These are phyloP conservation scores for Lates japonicus DNA, from an alignment of 2,797 vertebrate species.

Conservation along the genomic window DNA sequence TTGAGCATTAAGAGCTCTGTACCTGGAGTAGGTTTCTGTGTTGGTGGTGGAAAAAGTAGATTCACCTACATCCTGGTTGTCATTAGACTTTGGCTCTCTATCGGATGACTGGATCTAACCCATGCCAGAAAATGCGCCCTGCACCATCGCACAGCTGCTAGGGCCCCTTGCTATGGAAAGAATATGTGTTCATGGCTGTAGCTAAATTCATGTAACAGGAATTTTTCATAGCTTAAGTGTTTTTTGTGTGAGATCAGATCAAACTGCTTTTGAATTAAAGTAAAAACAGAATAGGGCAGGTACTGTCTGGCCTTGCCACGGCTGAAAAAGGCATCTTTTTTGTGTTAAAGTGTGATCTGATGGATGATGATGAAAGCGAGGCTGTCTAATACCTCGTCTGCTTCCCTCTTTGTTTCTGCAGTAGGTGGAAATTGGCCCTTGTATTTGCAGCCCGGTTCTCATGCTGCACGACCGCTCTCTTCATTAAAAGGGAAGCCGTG, in stretches of 20 bases:
- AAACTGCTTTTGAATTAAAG: not conserved
- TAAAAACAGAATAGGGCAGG: slow-evolving; percentile 5
- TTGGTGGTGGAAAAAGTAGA: slow-evolving; percentile 2
- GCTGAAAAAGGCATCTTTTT: slow-evolving; percentile 29
- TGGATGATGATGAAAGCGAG: slow-evolving; percentile 66
- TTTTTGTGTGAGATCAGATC: slow-evolving; percentile 31
- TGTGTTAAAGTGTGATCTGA: slow-evolving; percentile 46
- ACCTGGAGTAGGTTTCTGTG: not conserved
- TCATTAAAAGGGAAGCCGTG: slow-evolving; percentile 85
- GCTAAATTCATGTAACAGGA: not conserved
- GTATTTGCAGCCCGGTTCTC: slow-evolving; percentile 73
- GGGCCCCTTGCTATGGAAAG: slow-evolving; percentile 5
- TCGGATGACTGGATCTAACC: slow-evolving; percentile 13
- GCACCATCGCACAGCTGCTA: slow-evolving; percentile 26
- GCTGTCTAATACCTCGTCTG: slow-evolving; percentile 35
- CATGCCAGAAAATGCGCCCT: not conserved
- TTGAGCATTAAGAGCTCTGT: not conserved
- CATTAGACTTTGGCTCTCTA: slow-evolving; percentile 21
- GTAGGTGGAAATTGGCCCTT: slow-evolving; percentile 78
- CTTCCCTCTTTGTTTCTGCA: slow-evolving; percentile 69
- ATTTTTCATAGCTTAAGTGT: slow-evolving; percentile 17
- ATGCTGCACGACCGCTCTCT: slow-evolving; percentile 77
- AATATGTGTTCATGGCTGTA: slow-evolving; percentile 25
- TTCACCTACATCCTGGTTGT: slow-evolving; percentile 15
- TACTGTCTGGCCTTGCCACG: slow-evolving; percentile 19